These are phyloP conservation scores for Chironomus tentans DNA, from an alignment of 2,888 invertebrate genomes.

Conservation along the genomic window DNA sequence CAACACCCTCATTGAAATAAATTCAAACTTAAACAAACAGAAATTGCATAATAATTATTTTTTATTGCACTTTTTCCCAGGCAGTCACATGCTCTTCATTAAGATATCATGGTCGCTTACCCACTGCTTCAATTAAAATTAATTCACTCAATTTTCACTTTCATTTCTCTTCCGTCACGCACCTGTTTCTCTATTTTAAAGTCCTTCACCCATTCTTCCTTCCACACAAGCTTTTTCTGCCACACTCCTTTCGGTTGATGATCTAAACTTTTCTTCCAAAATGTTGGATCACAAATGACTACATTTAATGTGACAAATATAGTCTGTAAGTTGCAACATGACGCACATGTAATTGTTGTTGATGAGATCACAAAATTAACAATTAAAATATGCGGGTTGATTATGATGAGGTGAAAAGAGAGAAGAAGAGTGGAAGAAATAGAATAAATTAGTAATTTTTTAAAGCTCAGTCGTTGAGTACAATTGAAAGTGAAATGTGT, in stretches of 20 bases:
- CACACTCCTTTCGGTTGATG: constrained; percentile 56
- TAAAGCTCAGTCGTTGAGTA: neutral
- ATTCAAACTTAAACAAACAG: too few relatives aligned
- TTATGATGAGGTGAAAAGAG: constrained; percentile 11
- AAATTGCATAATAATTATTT: too few relatives aligned
- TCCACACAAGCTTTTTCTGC: constrained; percentile 78
- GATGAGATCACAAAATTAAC: neutral
- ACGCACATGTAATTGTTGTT: neutral
- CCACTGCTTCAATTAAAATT: too few relatives aligned
- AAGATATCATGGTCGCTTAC: too few relatives aligned
- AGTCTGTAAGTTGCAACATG: neutral
- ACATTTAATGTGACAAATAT: constrained; percentile 21
- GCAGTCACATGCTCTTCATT: too few relatives aligned
- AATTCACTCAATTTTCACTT: too few relatives aligned
- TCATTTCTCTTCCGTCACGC: neutral
- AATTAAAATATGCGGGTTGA: neutral
- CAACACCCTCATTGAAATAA: too few relatives aligned
- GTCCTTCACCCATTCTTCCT: constrained; percentile 58
- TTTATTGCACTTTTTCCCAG: too few relatives aligned
- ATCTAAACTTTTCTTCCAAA: constrained; percentile 16
- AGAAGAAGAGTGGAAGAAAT: constrained; percentile 1
- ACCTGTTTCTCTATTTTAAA: constrained; percentile 6
- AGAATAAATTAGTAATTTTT: constrained; percentile 18
- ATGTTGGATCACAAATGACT: constrained; percentile 22
- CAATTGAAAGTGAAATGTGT: constrained; percentile 16